Evolutionary conservation across 2,113 vertebrate genomes (phyloP).

Genomic region (Picathartes gymnocephalus): DNA sequence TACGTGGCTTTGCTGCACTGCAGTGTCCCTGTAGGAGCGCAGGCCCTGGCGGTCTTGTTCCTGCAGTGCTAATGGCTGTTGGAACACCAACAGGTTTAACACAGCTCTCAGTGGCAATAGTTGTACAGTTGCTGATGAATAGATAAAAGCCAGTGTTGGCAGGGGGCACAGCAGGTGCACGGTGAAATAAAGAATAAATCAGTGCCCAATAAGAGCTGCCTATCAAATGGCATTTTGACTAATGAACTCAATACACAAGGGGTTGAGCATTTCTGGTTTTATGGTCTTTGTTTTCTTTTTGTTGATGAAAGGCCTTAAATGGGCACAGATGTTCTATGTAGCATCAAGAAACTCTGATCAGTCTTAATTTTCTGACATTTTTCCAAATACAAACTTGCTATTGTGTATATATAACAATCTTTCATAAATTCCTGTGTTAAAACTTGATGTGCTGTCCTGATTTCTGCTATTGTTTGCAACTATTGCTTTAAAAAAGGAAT

Average conservation of each 20-base stretch:
- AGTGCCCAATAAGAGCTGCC: neutral
- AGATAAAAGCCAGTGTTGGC: neutral
- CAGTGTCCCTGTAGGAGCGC: neutral
- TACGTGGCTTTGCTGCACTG: neutral
- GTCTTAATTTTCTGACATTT: neutral
- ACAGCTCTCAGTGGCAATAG: neutral
- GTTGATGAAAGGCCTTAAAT: neutral
- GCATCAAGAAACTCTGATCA: neutral
- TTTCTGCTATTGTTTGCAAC: neutral
- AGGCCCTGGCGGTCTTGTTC: neutral
- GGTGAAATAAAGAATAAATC: neutral
- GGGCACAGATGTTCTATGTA: neutral
- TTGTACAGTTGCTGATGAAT: neutral
- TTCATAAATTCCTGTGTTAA: neutral
- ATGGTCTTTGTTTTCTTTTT: neutral
- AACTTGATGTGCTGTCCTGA: neutral
- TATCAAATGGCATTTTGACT: neutral
- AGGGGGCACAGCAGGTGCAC: neutral
- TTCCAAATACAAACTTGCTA: neutral
- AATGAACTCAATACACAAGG: neutral
- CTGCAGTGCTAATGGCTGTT: slow-evolving; percentile 13
- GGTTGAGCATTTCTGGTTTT: neutral
- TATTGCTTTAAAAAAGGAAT: neutral
- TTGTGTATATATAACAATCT: neutral
- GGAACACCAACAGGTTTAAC: neutral